These are phyloP conservation scores for Nibea coibor DNA, from an alignment of 2,113 vertebrate species.

Conservation along the genomic window DNA sequence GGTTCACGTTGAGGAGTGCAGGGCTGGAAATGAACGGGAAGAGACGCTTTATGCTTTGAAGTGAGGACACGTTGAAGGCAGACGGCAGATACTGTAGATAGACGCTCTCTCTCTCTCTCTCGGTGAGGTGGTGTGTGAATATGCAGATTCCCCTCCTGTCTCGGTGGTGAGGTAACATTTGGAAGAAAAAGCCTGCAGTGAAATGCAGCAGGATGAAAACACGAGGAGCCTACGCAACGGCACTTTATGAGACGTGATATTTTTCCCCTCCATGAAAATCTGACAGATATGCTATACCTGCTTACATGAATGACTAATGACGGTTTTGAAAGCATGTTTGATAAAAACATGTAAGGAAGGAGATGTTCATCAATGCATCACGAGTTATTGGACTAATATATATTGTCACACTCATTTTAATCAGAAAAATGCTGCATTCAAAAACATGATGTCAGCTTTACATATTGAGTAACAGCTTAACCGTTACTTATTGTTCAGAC, in stretches of 20 bases:
- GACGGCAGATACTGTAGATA: not conserved
- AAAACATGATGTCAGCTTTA: not conserved
- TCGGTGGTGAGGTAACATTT: not conserved
- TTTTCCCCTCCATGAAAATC: not conserved
- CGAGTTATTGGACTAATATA: not conserved
- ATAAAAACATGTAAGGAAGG: not conserved
- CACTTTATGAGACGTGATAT: not conserved
- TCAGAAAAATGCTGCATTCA: not conserved
- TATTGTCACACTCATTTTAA: not conserved
- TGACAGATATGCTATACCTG: not conserved
- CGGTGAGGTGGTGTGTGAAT: not conserved
- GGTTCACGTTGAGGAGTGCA: not conserved
- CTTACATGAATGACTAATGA: not conserved
- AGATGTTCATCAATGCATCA: not conserved
- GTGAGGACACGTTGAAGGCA: not conserved
- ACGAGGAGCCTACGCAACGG: not conserved
- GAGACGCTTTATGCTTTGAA: not conserved
- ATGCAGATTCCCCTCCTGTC: not conserved
- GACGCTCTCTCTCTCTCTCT: not conserved
- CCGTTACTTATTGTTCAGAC: not conserved
- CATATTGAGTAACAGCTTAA: not conserved
- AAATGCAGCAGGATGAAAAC: not conserved
- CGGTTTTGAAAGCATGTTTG: not conserved
- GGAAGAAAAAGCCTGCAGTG: not conserved
- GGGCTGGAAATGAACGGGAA: not conserved